Base-by-base conservation (phyloP, 1,140 invertebrate genomes). In the Argopecten irradians region DNA sequence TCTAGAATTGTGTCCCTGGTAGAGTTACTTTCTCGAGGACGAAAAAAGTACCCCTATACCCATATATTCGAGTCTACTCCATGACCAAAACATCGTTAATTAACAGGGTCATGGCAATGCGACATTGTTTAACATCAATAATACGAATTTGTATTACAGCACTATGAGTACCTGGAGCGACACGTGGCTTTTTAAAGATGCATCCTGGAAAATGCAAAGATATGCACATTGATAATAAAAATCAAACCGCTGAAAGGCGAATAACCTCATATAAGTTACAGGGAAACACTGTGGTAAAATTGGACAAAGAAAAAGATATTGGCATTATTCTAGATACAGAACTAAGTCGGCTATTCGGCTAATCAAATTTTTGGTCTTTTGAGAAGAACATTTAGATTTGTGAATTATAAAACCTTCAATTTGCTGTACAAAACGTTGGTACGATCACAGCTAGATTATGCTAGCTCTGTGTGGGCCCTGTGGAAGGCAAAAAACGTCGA, bases 361-460 rank as follows among this genome's bases (percentile, higher is more conserved):
- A 11, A 46, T 14, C 43, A 46, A 46, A 46, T 46, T 11, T 13
- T 82, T 87, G n/a, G 39, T 33, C 36, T 28, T 85, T 89, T n/a
- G 39, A 82, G 8, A 43, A 85, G n/a, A 83, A 89, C 43, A 84
- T 89, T 36, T 33, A 87, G 32, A 71, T 22, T 3, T n/a, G 22
- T 87, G n/a, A 34, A 83, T 39, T 32, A 28, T n/a, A 88, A 83
- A 43, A 71, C 85, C 11, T 86, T 88, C 43, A 28, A 34, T 71
- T 19, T 84, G 19, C 34, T 85, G 16, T 89, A 85, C 22, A 91
- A 87, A 71, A 82, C 85, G 16, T 34, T 91, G 0, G 90, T 87
- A 8, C 9, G 90, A 86, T 71, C 86, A 22, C 34, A 87, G 43
- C 82, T 91, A 8, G 90, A 89, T 39, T 89, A 91, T 82, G 83